These are phyloP conservation scores for Cyclina sinensis DNA, from an alignment of 1,140 invertebrate genomes.

Conservation along the genomic window DNA sequence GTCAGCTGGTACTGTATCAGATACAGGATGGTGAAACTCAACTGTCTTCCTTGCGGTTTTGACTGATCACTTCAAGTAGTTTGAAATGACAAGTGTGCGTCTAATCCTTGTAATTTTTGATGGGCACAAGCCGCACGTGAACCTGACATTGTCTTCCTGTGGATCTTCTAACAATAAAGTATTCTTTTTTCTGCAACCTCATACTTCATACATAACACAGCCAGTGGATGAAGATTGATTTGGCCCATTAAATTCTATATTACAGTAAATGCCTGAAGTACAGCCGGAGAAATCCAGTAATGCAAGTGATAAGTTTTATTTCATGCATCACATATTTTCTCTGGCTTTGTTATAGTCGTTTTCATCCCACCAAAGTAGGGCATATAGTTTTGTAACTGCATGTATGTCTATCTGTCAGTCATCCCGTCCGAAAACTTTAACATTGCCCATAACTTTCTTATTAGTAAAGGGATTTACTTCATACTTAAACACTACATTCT, in stretches of 20 bases:
- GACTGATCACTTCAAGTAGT: slow-evolving; percentile 26
- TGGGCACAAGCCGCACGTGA: slow-evolving; percentile 18
- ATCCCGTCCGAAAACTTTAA: too few species aligned
- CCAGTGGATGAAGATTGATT: slow-evolving; percentile 51
- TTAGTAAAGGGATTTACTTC: too few species aligned
- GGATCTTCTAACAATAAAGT: slow-evolving; percentile 30
- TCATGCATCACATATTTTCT: neutral
- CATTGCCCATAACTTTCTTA: too few species aligned
- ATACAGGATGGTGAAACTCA: slow-evolving; percentile 36
- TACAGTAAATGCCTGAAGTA: neutral
- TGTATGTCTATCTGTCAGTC: too few species aligned
- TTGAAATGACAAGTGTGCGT: neutral
- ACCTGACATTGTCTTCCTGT: slow-evolving; percentile 16
- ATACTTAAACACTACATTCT: too few species aligned
- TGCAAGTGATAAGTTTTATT: neutral
- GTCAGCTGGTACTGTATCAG: slow-evolving; percentile 3
- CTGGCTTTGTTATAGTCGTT: too few species aligned
- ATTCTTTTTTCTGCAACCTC: slow-evolving; percentile 50
- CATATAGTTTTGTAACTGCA: too few species aligned
- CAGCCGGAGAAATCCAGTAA: neutral
- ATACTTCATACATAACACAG: slow-evolving; percentile 45
- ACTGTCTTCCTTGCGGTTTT: slow-evolving; percentile 10
- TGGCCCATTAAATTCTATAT: slow-evolving; percentile 36
- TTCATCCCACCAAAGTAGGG: too few species aligned
- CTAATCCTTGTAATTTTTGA: slow-evolving; percentile 13